Conservation (phyloP, 2,797 vertebrate genomes). For the Periophthalmus magnuspinnatus region DNA sequence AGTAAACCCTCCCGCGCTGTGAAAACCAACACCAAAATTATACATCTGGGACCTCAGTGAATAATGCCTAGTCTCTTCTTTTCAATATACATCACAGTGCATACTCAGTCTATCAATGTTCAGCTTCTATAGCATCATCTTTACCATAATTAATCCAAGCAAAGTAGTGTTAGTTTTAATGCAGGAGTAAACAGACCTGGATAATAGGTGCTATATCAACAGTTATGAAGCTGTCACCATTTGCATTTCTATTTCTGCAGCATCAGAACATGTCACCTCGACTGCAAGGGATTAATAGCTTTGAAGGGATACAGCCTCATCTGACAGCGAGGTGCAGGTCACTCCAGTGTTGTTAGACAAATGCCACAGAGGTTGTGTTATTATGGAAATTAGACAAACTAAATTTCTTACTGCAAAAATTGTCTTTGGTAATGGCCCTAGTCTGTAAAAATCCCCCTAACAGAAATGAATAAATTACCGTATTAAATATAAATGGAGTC, state of each 20-base stretch:
- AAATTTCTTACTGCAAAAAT: constrained; percentile 13
- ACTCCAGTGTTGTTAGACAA: constrained; percentile 23
- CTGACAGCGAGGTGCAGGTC: constrained; percentile 27
- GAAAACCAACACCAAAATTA: constrained; percentile 20
- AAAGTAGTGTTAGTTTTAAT: constrained; percentile 1
- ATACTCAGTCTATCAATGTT: constrained; percentile 12
- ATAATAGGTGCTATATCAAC: constrained; percentile 41
- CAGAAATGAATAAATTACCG: background rate
- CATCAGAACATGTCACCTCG: constrained; percentile 26
- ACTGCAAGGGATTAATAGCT: constrained; percentile 36
- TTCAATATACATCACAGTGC: constrained; percentile 8
- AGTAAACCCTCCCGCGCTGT: constrained; percentile 22
- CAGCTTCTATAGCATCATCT: constrained; percentile 8
- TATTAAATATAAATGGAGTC: background rate
- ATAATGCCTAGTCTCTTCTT: constrained; percentile 3
- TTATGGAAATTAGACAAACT: constrained; percentile 6
- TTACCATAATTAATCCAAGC: constrained; percentile 13
- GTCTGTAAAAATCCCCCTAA: background rate
- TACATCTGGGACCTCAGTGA: background rate
- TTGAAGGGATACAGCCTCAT: constrained; percentile 32
- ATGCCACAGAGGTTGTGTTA: constrained; percentile 17
- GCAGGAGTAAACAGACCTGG: constrained; percentile 20
- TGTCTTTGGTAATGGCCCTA: constrained; percentile 12
- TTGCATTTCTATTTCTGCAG: constrained; percentile 57
- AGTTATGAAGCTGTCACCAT: constrained; percentile 52